Conservation (phyloP, 2,113 vertebrate genomes). For the Eudyptes chrysolophus region DNA sequence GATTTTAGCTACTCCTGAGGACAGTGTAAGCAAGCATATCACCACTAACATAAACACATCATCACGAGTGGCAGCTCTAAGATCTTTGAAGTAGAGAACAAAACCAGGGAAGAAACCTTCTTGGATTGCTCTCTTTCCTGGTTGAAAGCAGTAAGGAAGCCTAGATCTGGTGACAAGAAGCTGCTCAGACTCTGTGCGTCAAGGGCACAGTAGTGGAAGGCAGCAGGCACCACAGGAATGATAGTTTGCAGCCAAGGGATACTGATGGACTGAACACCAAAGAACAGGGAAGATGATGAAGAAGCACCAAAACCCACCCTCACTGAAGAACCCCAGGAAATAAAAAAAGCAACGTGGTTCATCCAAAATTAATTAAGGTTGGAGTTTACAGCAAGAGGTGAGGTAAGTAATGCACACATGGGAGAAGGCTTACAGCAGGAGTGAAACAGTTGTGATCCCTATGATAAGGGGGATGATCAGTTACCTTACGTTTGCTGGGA, state of each 20-base stretch:
- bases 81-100: background rate
- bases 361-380: background rate
- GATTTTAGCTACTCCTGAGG: background rate
- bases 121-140: background rate
- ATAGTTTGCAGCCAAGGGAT: background rate
- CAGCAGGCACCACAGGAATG: background rate
- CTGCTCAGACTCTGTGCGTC: background rate
- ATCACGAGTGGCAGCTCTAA: background rate
- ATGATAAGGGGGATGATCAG: background rate
- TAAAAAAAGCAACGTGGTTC: rapidly evolving
- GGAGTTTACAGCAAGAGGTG: background rate
- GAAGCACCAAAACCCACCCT: background rate
- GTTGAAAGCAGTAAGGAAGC: background rate
- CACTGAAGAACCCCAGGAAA: background rate
- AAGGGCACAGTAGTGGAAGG: background rate
- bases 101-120: background rate
- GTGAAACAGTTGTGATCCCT: background rate
- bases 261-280: background rate
- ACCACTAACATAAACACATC: background rate
- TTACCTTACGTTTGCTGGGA: background rate
- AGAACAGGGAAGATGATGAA: background rate
- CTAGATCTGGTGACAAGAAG: background rate
- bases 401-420: background rate
- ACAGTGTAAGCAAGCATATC: background rate
- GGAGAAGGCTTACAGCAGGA: background rate